phyloP scores from a whole-genome alignment of 2,113 vertebrate species.

The Puffinus mauretanicus region DNA sequence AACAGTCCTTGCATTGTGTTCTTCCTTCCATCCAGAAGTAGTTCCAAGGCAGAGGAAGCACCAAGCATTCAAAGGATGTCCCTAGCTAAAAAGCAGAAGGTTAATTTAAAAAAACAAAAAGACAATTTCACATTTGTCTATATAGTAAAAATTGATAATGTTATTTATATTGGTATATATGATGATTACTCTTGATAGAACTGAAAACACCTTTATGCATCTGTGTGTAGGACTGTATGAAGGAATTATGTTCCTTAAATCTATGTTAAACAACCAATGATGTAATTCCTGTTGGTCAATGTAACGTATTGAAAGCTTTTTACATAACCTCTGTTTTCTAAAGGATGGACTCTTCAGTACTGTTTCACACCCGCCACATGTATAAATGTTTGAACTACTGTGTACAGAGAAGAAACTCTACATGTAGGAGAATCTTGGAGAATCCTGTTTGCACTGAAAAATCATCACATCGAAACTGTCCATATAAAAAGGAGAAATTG shows the following conservation, averaged over 20 bases:
- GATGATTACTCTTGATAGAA: not conserved
- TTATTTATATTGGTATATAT: not conserved
- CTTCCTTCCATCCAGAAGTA: not conserved
- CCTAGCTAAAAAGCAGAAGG: not conserved
- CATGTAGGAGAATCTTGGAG: not conserved
- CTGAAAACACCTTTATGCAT: not conserved
- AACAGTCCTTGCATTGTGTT: not conserved
- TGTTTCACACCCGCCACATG: not conserved
- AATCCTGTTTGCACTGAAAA: conserved; percentile 15
- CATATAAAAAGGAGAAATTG: not conserved
- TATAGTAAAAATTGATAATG: not conserved
- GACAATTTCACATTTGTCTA: not conserved
- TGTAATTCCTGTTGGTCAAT: not conserved
- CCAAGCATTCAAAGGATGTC: not conserved
- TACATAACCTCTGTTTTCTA: not conserved
- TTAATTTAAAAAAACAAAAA: not conserved
- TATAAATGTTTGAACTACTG: not conserved
- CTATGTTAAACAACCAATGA: not conserved
- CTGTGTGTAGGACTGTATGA: not conserved
- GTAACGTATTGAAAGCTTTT: not conserved
- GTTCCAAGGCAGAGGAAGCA: not conserved
- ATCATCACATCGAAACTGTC: not conserved
- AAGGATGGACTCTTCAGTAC: not conserved
- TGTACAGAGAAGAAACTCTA: not conserved
- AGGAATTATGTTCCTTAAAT: not conserved